Evolutionary conservation across 2,113 vertebrate species (phyloP).

Genomic region (Leptodactylus fuscus): DNA sequence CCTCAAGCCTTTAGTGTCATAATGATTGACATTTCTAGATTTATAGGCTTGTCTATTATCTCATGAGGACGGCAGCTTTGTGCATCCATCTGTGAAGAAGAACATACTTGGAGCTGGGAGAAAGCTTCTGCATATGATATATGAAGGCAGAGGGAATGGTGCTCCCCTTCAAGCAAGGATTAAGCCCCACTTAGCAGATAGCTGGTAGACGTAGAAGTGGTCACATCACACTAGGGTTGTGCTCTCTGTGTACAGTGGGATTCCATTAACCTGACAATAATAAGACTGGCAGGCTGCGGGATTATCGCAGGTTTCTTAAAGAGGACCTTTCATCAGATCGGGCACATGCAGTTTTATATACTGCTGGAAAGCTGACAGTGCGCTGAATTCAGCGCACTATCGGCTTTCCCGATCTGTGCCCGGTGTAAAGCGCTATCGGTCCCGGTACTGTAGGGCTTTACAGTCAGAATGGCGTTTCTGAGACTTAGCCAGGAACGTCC

Average conservation of each 20-base stretch:
- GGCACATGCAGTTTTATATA: too few relatives aligned
- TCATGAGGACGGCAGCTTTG: not conserved
- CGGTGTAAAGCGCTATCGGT: too few relatives aligned
- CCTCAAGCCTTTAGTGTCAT: not conserved
- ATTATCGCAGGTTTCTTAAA: not conserved
- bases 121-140: not conserved
- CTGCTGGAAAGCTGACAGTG: too few relatives aligned
- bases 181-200: not conserved
- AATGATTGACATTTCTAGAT: constrained; percentile 18
- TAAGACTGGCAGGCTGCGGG: not conserved
- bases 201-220: not conserved
- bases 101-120: not conserved
- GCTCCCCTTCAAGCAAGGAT: not conserved
- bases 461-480: too few relatives aligned
- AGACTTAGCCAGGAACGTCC: too few relatives aligned
- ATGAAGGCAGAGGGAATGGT: not conserved
- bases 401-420: too few relatives aligned
- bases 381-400: too few relatives aligned
- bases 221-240: not conserved
- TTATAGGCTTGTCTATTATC: not conserved
- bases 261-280: not conserved
- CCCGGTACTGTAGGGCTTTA: too few relatives aligned
- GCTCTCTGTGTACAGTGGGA: not conserved
- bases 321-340: too few relatives aligned
- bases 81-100: not conserved